Evolutionary conservation across 2,888 invertebrate species (phyloP).

Genomic region (Mesorhabditis belari): DNA sequence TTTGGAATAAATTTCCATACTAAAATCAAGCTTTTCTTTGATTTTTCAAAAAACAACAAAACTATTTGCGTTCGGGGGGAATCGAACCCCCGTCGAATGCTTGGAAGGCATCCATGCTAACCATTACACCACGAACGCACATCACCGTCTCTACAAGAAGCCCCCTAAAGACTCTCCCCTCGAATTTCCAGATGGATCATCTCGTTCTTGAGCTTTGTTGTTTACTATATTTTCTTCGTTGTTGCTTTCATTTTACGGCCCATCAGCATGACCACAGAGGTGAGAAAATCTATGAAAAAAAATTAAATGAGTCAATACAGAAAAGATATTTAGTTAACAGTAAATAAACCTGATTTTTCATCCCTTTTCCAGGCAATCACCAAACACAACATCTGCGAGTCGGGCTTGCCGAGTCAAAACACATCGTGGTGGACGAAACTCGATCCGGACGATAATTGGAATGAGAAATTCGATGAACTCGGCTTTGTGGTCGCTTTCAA

Average conservation of each 20-base stretch:
- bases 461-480: background rate
- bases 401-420: background rate
- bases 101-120: slow-evolving; percentile 28
- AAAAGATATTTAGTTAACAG: too few species aligned
- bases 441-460: background rate
- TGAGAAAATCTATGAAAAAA: background rate
- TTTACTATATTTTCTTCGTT: slow-evolving; percentile 81
- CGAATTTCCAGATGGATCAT: slow-evolving; percentile 28
- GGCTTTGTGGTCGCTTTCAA: background rate
- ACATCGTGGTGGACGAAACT: background rate
- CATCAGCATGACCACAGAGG: slow-evolving; percentile 41
- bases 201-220: slow-evolving; percentile 77
- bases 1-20: slow-evolving; percentile 13
- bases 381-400: background rate
- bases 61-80: slow-evolving; percentile 20
- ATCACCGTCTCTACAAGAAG: background rate
- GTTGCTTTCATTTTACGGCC: slow-evolving; percentile 79
- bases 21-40: background rate
- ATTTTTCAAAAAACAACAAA: background rate
- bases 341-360: too few species aligned
- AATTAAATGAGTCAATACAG: background rate
- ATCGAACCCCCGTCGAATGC: slow-evolving; percentile 31
- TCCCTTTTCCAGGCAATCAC: too few species aligned
- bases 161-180: background rate
- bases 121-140: slow-evolving; percentile 23